Percentiles rank a stretch among this genome's conserved stretches.
Conservation (phyloP, 2,888 invertebrate genomes). For the Nysson spinosus region DNA sequence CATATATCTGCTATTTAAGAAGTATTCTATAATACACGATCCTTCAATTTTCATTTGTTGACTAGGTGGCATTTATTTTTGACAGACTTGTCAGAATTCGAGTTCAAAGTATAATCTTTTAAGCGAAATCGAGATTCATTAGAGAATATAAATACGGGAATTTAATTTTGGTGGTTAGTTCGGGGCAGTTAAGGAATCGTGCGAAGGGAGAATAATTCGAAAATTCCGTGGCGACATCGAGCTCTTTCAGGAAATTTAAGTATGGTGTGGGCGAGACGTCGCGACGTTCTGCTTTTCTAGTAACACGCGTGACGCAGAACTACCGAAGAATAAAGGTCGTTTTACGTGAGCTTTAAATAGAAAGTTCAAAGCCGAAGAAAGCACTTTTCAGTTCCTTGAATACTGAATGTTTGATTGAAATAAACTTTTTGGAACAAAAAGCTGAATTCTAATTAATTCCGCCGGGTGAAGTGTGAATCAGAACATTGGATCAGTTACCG, state of each 20-base stretch:
- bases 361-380: slow-evolving; percentile 23
- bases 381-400: background rate
- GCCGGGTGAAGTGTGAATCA: too few relatives aligned
- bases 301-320: slow-evolving; percentile 16
- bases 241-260: slow-evolving; percentile 30
- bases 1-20: too few relatives aligned
- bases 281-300: slow-evolving; percentile 24
- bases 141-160: too few relatives aligned
- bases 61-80: too few relatives aligned
- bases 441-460: too few relatives aligned
- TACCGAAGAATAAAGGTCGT: slow-evolving; percentile 24
- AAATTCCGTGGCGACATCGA: slow-evolving; percentile 16
- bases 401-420: background rate
- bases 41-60: too few relatives aligned
- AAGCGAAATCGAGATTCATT: too few relatives aligned
- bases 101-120: too few relatives aligned
- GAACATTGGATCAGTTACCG: too few relatives aligned
- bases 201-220: slow-evolving; percentile 28
- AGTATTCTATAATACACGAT: too few relatives aligned
- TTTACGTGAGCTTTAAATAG: slow-evolving; percentile 29
- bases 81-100: too few relatives aligned
- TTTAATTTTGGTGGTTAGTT: slow-evolving; percentile 58
- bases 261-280: slow-evolving; percentile 39
- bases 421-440: background rate
- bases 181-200: slow-evolving; percentile 17